These are phyloP conservation scores for Pristionchus mayeri DNA, from an alignment of 2,888 invertebrate genomes.

Conservation along the genomic window DNA sequence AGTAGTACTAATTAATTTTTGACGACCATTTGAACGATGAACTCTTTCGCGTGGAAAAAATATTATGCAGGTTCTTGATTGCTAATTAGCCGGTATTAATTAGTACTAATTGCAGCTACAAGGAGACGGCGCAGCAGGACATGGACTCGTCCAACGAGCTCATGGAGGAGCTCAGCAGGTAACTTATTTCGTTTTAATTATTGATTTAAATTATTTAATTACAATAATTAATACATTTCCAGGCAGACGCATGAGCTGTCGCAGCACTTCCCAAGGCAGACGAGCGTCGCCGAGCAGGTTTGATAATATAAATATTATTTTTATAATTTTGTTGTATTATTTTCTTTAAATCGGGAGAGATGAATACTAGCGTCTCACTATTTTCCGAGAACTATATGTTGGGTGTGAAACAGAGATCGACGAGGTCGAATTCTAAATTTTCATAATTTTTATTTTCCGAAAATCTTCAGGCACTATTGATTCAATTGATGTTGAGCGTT, in stretches of 20 bases:
- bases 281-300: conserved; percentile 71
- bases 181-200: background rate
- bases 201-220: background rate
- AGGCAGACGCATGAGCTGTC: conserved; percentile 45
- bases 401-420: too few species aligned
- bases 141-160: conserved; percentile 71
- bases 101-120: conserved; percentile 51
- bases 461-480: too few species aligned
- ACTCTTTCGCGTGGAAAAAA: too few species aligned
- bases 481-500: too few species aligned
- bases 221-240: background rate
- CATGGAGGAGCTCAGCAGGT: conserved; percentile 68
- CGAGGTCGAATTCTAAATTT: too few species aligned
- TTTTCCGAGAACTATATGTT: too few species aligned
- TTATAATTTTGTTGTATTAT: too few species aligned
- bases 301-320: background rate
- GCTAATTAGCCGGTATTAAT: background rate
- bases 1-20: too few species aligned
- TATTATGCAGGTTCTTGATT: background rate
- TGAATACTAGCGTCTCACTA: too few species aligned
- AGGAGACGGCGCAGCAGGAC: conserved; percentile 70
- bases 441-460: too few species aligned
- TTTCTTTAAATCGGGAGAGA: too few species aligned
- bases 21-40: too few species aligned
- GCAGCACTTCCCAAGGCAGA: conserved; percentile 56